These are phyloP conservation scores for Berghia stephanieae DNA, from an alignment of 1,140 invertebrate genomes.

Conservation along the genomic window DNA sequence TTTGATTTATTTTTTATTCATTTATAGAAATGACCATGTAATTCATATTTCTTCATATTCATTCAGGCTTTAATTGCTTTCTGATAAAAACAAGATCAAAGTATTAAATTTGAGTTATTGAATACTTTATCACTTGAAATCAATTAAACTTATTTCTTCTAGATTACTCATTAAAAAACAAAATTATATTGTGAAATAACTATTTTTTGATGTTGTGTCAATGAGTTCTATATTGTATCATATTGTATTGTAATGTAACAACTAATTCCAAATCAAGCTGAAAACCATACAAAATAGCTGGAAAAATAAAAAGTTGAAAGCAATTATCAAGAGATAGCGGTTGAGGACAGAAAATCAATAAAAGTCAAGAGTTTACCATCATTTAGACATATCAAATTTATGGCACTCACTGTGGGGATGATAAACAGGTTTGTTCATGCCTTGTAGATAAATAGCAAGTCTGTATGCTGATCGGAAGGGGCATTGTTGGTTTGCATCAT, in stretches of 20 bases:
- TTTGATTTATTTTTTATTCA: background rate
- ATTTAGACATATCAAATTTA: background rate
- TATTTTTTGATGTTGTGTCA: too few relatives aligned
- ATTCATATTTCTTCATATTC: background rate
- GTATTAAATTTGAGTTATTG: too few relatives aligned
- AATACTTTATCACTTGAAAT: too few relatives aligned
- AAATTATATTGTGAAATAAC: too few relatives aligned
- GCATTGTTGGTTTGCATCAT: slow-evolving; percentile 95
- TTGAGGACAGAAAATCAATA: background rate
- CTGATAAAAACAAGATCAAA: too few relatives aligned
- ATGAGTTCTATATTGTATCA: too few relatives aligned
- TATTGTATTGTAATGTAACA: too few relatives aligned
- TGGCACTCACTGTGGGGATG: slow-evolving; percentile 80
- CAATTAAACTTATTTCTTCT: too few relatives aligned
- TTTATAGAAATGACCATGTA: background rate
- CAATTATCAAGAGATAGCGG: background rate
- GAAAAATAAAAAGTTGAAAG: background rate
- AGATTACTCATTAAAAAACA: too few relatives aligned
- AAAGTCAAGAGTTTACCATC: background rate
- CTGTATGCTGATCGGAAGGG: slow-evolving; percentile 82
- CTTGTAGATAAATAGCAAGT: slow-evolving; percentile 83
- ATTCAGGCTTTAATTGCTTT: background rate
- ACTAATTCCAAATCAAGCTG: background rate
- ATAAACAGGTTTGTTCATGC: slow-evolving; percentile 91
- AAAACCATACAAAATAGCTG: background rate